Base-by-base conservation (phyloP, 2,113 vertebrate species). In the Semnornis frantzii region DNA sequence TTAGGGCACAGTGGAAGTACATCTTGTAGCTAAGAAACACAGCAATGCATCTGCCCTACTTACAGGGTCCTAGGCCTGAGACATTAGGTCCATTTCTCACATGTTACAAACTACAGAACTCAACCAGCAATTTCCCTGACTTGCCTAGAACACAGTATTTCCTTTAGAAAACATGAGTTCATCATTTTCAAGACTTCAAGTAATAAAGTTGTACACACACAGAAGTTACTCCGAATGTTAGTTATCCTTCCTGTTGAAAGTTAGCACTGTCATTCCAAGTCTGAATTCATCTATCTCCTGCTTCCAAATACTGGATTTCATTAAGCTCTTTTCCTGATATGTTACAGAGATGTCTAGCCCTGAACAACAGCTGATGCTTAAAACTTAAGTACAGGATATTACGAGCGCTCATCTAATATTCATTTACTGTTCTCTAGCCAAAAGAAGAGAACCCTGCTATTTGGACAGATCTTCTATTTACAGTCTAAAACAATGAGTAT, bases 381-480 rank as follows among this genome's bases (percentile, higher is more conserved):
- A 94, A 96, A 92, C 87, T 96, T 95, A 96, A 94, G 91, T 93
- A 96, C 85, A 97, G 94, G 94, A 97, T 96, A 90, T 94, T 91
- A 95, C 82, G 87, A 90, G 87, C 34, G 84, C 90, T 95, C 93
- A 95, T 96, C 85, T 91, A 96, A 94, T 94, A 95, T 96, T 95
- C 25, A 96, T 92, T 92, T 82, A 85, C 63, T 92, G 82, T 88
- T 94, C 95, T 90, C 87, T 70, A 94, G 91, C 82, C 89, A 92
- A 89, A 93, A 90, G 72, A 50, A 80, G 13, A 69, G 2, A 65
- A 72, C 48, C 52, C 81, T 85, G 27, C 68, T 82, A 34, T 89
- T 87, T 89, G 85, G 54, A 68, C 89, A 85, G 63, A 71, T 87
- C 82, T 83, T 59, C 70, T 90, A 31, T 57, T 72, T 70, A 57